A percentile compares a stretch with the other conserved stretches of the same genome.
These are phyloP conservation scores for Cyprinodon diabolis DNA, from an alignment of 2,797 vertebrate genomes.

Conservation along the genomic window DNA sequence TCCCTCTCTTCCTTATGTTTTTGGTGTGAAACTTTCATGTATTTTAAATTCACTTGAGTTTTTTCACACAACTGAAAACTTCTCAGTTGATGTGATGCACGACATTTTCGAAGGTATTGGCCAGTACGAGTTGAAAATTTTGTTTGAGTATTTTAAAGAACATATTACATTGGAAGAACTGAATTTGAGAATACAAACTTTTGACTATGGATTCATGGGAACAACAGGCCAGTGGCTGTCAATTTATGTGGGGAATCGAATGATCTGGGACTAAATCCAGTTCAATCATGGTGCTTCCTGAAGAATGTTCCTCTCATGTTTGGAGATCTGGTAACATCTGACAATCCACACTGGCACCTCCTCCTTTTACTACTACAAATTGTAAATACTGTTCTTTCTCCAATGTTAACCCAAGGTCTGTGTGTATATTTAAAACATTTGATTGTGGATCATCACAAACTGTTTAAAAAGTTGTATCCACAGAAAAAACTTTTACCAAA, in stretches of 20 bases:
- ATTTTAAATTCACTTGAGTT: constrained; percentile 18
- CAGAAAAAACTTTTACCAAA: background rate
- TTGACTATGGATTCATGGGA: constrained; percentile 44
- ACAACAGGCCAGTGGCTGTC: constrained; percentile 31
- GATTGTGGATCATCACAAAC: too few species aligned
- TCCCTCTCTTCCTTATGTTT: too few species aligned
- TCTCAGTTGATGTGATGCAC: constrained; percentile 44
- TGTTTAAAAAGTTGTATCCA: too few species aligned
- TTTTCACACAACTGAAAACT: constrained; percentile 30
- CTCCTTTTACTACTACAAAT: too few species aligned
- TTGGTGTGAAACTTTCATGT: background rate
- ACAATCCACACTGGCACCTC: too few species aligned
- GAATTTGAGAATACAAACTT: constrained; percentile 24
- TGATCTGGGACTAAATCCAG: constrained; percentile 43
- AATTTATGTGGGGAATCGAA: constrained; percentile 23
- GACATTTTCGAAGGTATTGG: constrained; percentile 34
- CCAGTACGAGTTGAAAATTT: constrained; percentile 29
- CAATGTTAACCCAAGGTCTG: too few species aligned
- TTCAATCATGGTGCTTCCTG: constrained; percentile 46
- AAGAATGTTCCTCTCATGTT: constrained; percentile 30
- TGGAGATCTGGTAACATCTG: constrained; percentile 43
- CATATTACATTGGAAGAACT: constrained; percentile 27
- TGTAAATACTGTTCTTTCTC: too few species aligned
- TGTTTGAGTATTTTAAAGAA: constrained; percentile 27
- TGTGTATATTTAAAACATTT: too few species aligned